Conservation (phyloP, 1,140 invertebrate species). For the Euwallacea similis region DNA sequence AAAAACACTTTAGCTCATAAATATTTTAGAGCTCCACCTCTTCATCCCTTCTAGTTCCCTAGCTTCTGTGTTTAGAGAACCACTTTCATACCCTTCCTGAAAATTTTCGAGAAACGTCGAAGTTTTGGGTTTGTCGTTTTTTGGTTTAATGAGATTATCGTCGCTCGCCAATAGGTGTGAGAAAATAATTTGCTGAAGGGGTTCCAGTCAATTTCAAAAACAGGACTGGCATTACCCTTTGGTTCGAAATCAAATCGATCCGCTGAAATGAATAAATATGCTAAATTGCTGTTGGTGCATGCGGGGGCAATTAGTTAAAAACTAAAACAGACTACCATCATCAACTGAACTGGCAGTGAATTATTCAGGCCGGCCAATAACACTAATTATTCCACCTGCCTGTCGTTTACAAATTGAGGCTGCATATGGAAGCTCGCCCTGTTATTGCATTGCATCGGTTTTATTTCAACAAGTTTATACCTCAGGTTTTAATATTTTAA, state of each 20-base stretch:
- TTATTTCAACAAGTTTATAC: slow-evolving; percentile 2
- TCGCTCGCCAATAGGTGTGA: neutral
- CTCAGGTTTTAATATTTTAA: slow-evolving; percentile 1
- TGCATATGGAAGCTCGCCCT: neutral
- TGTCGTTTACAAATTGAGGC: slow-evolving; percentile 6
- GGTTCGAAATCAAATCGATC: too few relatives aligned
- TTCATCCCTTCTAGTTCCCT: too few relatives aligned
- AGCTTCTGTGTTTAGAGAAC: too few relatives aligned
- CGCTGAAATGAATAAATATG: too few relatives aligned
- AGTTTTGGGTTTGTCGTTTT: too few relatives aligned
- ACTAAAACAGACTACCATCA: neutral
- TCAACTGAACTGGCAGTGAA: slow-evolving; percentile 2
- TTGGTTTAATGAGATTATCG: neutral
- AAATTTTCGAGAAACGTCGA: too few relatives aligned
- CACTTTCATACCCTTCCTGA: too few relatives aligned
- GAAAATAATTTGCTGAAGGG: neutral
- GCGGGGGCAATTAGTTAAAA: slow-evolving; percentile 1
- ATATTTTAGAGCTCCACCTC: too few relatives aligned
- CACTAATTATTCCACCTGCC: slow-evolving; percentile 5
- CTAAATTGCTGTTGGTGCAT: too few relatives aligned
- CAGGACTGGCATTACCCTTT: too few relatives aligned
- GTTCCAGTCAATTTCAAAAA: too few relatives aligned
- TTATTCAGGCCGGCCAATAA: slow-evolving; percentile 4
- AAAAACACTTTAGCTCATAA: too few relatives aligned
- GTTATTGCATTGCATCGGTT: neutral